Conservation (phyloP, 2,113 vertebrate species). For the Mohoua ochrocephala region DNA sequence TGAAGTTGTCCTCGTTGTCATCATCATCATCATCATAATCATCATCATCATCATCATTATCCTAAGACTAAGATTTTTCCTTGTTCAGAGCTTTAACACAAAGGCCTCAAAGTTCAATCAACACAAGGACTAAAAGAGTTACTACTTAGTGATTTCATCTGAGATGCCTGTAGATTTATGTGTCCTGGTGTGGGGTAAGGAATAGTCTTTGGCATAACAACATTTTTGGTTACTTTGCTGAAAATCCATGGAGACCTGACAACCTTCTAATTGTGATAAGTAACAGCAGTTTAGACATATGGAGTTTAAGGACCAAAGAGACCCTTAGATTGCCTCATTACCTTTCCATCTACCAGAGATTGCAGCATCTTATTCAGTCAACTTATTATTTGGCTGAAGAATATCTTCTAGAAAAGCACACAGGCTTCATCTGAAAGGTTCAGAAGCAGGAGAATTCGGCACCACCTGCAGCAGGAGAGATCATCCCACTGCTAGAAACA, state of each 20-base stretch:
- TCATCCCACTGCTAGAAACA: neutral
- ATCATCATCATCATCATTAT: neutral
- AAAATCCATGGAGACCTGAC: neutral
- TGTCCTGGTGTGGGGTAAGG: neutral
- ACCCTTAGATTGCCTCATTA: neutral
- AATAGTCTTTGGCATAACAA: neutral
- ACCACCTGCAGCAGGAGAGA: neutral
- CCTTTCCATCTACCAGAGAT: neutral
- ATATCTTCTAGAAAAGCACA: neutral
- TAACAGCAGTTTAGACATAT: neutral
- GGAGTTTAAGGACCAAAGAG: neutral
- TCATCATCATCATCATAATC: neutral
- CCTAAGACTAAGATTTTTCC: neutral
- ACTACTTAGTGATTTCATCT: neutral
- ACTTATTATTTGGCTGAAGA: neutral
- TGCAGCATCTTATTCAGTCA: neutral
- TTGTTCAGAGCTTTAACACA: neutral
- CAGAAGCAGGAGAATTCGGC: neutral
- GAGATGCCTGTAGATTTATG: neutral
- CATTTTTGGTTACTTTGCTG: neutral
- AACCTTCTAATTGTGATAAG: neutral
- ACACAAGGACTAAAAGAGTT: neutral
- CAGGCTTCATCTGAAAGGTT: neutral
- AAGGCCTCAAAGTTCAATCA: neutral
- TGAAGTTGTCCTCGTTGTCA: neutral